phyloP scores from a whole-genome alignment of 2,113 vertebrate genomes.

The Abramis brama region DNA sequence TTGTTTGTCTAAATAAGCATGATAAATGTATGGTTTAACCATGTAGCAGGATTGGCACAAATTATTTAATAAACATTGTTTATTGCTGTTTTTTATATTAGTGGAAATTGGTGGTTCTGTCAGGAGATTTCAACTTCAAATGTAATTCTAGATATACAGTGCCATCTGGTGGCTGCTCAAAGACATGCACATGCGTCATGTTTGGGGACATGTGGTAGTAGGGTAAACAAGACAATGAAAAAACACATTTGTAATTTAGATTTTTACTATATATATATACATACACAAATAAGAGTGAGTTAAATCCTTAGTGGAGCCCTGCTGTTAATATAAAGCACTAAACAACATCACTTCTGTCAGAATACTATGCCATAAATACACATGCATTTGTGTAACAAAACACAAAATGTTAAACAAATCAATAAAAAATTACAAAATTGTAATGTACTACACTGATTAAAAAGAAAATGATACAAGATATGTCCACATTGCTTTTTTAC shows the following conservation, averaged over 20 bases:
- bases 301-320: no score
- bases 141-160: not conserved
- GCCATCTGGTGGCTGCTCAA: slow-evolving; percentile 42
- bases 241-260: not conserved
- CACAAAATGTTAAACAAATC: not conserved
- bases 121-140: not conserved
- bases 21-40: not conserved
- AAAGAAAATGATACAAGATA: not conserved
- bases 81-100: slow-evolving; percentile 4
- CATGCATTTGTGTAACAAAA: not conserved
- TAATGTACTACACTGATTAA: not conserved
- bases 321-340: not conserved
- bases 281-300: not conserved
- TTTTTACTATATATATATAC: not conserved
- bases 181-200: not conserved
- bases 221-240: not conserved
- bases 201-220: not conserved
- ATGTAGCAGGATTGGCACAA: not conserved
- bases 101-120: not conserved
- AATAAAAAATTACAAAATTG: not conserved
- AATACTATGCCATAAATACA: not conserved
- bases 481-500: not conserved
- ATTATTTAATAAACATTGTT: slow-evolving; percentile 8
- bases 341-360: not conserved
- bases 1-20: not conserved